Base-by-base conservation (phyloP, 2,113 vertebrate species). In the Pholis gunnellus region DNA sequence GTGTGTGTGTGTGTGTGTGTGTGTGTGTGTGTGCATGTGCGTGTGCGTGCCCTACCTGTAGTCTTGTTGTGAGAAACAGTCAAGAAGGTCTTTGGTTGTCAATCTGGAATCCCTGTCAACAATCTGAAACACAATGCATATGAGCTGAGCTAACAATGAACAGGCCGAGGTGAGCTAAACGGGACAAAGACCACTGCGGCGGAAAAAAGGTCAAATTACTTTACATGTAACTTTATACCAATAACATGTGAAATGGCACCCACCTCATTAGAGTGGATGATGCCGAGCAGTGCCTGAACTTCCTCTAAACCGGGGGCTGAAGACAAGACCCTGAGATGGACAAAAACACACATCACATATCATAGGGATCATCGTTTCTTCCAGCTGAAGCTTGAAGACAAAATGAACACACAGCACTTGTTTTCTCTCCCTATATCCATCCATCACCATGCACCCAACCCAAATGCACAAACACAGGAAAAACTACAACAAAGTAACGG, bases 191-290 rank as follows among this genome's bases (percentile, higher is more conserved):
- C 6, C 18, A 40, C 15, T 18, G 42, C 3, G 0, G 59, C 1
- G 3, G 8, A 31, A 52, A 11, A 61, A 75, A 46, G 3, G 40
- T 50, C 44, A 63, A 9, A 42, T 50, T 2, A 17, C 7, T 68
- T 82, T 8, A 29, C 18, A 10, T 71, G 17, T 48, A 17, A 36
- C 18, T 36, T 2, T 22, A 13, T 13, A 18, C 4, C 8, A 72
- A 61, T 29, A 61, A 60, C 20, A 57, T 66, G 64, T 69, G 38
- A 57, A 34, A 60, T 4, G n/a, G n/a, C 67, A 93, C 95, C 74
- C 92, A 99, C 97, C 97, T 97, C 86, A 42, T 92, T 93, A 54
- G 95, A 94, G 71, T 87, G 86, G 77, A 99, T 93, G 83, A 97
- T 90, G 70, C 85, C 93, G 88, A 97, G 96, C 52, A 99, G 95